phyloP scores from a whole-genome alignment of 2,113 vertebrate genomes.

The Tachuris rubrigastra region DNA sequence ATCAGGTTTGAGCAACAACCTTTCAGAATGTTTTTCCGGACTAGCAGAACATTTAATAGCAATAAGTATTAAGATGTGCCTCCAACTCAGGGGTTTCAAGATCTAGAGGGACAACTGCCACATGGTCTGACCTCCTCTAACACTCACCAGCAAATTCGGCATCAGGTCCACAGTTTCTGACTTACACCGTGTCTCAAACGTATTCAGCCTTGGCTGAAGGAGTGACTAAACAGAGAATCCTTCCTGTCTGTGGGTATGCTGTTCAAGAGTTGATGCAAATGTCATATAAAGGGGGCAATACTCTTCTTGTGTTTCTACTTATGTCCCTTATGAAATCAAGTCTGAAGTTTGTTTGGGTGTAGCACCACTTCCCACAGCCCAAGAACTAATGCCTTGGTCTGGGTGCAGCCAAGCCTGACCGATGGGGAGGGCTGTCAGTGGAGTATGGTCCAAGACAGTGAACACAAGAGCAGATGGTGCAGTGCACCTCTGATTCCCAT shows the following conservation, averaged over 20 bases:
- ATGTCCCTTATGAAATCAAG: background rate
- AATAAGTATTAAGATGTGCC: background rate
- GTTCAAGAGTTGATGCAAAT: background rate
- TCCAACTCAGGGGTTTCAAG: background rate
- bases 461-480: background rate
- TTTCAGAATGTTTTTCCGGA: background rate
- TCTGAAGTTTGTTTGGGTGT: background rate
- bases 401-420: background rate
- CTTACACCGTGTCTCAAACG: background rate
- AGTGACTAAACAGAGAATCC: background rate
- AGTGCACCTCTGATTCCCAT: background rate
- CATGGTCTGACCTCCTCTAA: background rate
- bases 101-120: background rate
- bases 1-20: background rate
- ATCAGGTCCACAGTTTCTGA: background rate
- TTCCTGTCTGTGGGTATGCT: background rate
- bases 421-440: background rate
- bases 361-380: background rate
- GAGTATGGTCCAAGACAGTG: background rate
- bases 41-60: background rate
- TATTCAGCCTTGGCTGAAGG: background rate
- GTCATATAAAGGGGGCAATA: background rate
- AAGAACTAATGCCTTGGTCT: background rate
- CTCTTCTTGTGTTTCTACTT: background rate
- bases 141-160: background rate